These are phyloP conservation scores for Cricetomys ansorgei DNA, from an alignment of 2,113 vertebrate species.

Conservation along the genomic window DNA sequence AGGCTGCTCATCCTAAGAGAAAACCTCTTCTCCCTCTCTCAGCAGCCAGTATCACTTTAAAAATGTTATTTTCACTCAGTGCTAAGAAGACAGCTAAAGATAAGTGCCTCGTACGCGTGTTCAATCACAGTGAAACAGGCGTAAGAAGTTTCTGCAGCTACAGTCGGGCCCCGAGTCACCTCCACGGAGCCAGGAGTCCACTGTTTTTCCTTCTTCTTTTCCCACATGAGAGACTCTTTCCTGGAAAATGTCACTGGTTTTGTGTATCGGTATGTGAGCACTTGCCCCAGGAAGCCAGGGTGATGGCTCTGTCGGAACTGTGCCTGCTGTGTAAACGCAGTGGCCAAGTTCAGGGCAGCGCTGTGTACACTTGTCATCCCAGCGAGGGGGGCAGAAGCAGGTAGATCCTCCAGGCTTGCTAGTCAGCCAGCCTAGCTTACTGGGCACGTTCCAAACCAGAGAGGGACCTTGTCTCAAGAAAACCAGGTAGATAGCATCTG, in stretches of 20 bases:
- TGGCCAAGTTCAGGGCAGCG: not conserved
- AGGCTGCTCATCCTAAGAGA: not conserved
- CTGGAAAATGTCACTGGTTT: not conserved
- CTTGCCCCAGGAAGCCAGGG: not conserved
- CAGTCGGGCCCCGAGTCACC: not conserved
- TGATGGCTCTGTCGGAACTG: not conserved
- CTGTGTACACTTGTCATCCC: not conserved
- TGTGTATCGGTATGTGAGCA: not conserved
- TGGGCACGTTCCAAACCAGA: not conserved
- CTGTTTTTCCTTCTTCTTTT: not conserved
- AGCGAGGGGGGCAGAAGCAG: not conserved
- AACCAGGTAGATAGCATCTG: not conserved
- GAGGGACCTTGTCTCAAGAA: not conserved
- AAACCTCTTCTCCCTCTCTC: not conserved
- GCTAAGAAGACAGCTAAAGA: not conserved
- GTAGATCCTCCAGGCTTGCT: not conserved
- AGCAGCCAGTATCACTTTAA: not conserved
- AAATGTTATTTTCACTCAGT: not conserved
- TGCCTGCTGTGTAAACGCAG: too few species aligned
- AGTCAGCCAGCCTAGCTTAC: not conserved
- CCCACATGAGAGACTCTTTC: not conserved
- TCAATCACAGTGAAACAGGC: too few species aligned
- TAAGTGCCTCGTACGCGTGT: rapidly evolving
- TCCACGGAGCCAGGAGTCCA: rapidly evolving
- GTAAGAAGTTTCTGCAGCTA: too few species aligned